Evolutionary conservation across 2,797 vertebrate species (phyloP), one percentile per base, ranked within the genome.

Genomic region (Diglossa cyanea): DNA sequence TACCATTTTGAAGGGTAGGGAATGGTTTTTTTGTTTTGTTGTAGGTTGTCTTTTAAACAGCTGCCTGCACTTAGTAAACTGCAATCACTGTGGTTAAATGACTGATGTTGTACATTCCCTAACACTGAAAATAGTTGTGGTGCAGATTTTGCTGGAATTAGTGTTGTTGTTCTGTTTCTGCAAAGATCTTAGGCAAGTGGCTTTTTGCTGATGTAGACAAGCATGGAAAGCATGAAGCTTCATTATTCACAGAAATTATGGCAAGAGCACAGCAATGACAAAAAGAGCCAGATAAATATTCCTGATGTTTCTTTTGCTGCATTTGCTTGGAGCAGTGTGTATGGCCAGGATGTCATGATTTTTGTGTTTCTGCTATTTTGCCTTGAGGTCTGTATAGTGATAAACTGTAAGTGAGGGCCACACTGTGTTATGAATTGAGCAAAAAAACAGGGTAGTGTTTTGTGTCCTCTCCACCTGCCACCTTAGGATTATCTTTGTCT

Each of bases 131-230:
- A 87, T 58, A 80, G 57, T 87, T 92, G 60, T 74, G 84, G 65
- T 62, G 47, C 51, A 76, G 65, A 90, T 91, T 93, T 93, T 80
- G 24, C 85, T 95, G 87, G 65, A 42, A 71, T 95, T 92, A 67
- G 51, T 85, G 87, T 58, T 95, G 79, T 88, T 90, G 62, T 67
- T 94, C 54, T 90, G 18, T 95, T 94, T 93, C 61, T 90, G 51
- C 78, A 83, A 84, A 91, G 79, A 81, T 68, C 54, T 65, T 77
- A 50, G n/a, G 47, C 71, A 90, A 84, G 55, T 76, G 74, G 67
- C 67, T 91, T 95, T 92, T 81, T 88, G 88, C 84, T 93, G 77
- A 89, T 92, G 70, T 55, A 88, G 63, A 25, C 44, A 71, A 73
- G 80, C 48, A 44, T 60, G 65, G 39, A 82, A 80, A 76, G 39